Conservation (phyloP, 2,113 vertebrate genomes). For the Ictidomys tridecemlineatus region DNA sequence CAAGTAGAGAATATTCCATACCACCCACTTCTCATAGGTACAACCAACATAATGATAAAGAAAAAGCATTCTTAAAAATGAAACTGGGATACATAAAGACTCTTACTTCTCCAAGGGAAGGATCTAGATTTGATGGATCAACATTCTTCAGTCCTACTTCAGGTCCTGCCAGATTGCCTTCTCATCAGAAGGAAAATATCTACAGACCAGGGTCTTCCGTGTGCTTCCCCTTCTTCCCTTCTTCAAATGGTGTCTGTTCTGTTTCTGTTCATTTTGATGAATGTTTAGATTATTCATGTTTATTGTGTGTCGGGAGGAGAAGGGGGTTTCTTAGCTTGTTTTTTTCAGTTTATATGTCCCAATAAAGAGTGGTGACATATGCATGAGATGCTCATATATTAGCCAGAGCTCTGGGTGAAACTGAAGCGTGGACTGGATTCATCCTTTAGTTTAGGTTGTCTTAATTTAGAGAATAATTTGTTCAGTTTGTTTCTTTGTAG, state of each 20-base stretch:
- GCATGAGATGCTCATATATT: background rate
- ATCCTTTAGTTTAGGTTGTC: background rate
- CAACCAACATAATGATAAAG: background rate
- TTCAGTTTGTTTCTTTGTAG: background rate
- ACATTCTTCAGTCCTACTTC: fast-evolving
- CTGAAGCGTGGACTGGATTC: background rate
- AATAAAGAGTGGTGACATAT: background rate
- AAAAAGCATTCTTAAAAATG: background rate
- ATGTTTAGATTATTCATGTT: fast-evolving
- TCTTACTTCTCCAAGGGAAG: background rate
- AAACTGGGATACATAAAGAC: background rate
- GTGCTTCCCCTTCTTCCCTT: background rate
- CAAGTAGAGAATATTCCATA: background rate
- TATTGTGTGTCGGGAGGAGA: fast-evolving
- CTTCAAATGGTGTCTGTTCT: background rate
- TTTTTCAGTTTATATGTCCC: background rate
- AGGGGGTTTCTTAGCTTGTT: background rate
- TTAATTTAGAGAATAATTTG: background rate
- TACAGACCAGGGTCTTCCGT: background rate
- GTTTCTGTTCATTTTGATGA: background rate
- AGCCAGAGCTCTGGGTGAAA: background rate
- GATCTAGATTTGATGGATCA: background rate
- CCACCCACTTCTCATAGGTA: background rate
- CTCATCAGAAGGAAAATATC: background rate
- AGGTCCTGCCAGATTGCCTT: background rate